Conservation (phyloP, 2,888 invertebrate species). For the Caenorhabditis afra region DNA sequence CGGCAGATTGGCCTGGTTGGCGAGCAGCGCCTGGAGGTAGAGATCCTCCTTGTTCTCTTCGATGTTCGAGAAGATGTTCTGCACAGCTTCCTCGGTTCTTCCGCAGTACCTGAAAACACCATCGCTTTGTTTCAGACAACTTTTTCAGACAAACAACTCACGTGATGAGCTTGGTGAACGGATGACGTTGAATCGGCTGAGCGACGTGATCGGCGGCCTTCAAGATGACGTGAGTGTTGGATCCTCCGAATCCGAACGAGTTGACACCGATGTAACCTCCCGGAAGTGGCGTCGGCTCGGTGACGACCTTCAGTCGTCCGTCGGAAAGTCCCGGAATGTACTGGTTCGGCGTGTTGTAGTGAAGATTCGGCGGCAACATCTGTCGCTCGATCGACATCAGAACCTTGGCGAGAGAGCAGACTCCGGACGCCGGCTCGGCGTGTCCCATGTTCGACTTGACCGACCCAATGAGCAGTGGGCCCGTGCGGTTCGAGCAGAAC, state of each 20-base stretch:
- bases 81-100: constrained; percentile 85
- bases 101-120: constrained; percentile 84
- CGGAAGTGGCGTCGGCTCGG: constrained; percentile 88
- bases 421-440: constrained; percentile 88
- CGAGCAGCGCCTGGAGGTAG: constrained; percentile 75
- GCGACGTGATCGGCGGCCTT: constrained; percentile 66
- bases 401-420: constrained; percentile 82
- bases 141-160: constrained; percentile 30
- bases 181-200: constrained; percentile 44
- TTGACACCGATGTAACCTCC: constrained; percentile 95
- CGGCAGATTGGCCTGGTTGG: constrained; percentile 83
- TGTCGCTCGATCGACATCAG: constrained; percentile 94
- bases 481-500: constrained; percentile 88
- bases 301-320: constrained; percentile 91
- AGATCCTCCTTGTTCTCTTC: constrained; percentile 70
- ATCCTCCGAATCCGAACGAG: constrained; percentile 97
- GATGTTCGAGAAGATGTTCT: constrained; percentile 78
- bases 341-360: constrained; percentile 90
- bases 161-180: constrained; percentile 75
- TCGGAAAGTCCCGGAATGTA: constrained; percentile 93
- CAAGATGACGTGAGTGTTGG: constrained; percentile 92
- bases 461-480: constrained; percentile 92
- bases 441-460: constrained; percentile 99
- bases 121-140: background rate
- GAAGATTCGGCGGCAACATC: constrained; percentile 92